Base-by-base conservation (phyloP, 2,888 invertebrate species). In the Thymelicus lineola region DNA sequence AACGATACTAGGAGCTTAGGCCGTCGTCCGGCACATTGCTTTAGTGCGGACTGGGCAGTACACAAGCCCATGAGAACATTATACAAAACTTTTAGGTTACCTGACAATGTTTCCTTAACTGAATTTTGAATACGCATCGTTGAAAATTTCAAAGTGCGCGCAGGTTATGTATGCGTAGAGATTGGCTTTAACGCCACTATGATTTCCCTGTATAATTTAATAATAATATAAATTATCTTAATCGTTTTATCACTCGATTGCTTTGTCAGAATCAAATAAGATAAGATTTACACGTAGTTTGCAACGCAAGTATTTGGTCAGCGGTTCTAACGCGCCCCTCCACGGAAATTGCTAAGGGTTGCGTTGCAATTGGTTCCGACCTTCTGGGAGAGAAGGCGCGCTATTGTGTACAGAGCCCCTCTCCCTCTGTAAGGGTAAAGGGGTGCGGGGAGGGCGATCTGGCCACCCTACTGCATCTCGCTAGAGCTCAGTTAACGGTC, bases 391-490 rank as follows among this genome's bases (percentile, higher is more conserved):
- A 50, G 62, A 36, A 50, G 36, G 17, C 17, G 48, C 15, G 9
- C 48, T n/a, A 17, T 6, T 17, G 15, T 17, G 7, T 50, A 12
- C 62, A 36, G 62, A 46, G 35, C 42, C 48, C 17, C 17, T 36
- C 58, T 48, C 59, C 59, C 50, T 59, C 59, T 20, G 7, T 57
- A 48, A 64, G 64, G 64, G 55, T 57, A 42, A 58, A 20, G 58
- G n/a, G 59, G 46, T 36, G 59, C 12, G 59, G 48, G 36, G 58
- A 48, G 66, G 17, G 48, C 28, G 66, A 50, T 1, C 7, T 38
- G 66, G 50, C 60, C 60, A 67, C 67, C 60, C 67, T 67, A 61
- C 42, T 38, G 36, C 14, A 67, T 53, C 53, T 53, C 60, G 67
- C 9, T n/a, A 42, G 42, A 28, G 60, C 50, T 50, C 50, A 66